phyloP scores from a whole-genome alignment of 1,140 invertebrate genomes.

The Grapholita molesta region DNA sequence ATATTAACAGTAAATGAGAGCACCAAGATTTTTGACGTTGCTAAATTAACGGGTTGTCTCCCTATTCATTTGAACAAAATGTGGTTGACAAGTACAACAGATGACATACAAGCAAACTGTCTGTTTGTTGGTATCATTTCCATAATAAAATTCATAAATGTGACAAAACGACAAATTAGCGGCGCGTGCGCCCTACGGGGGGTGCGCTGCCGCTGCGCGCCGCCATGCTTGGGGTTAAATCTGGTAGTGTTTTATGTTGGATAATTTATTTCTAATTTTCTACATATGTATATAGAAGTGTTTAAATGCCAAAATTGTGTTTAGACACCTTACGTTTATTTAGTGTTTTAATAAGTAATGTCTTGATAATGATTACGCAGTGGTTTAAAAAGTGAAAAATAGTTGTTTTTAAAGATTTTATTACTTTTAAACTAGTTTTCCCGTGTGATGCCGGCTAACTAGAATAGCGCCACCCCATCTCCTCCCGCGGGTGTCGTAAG shows the following conservation, averaged over 20 bases:
- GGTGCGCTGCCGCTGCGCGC: neutral
- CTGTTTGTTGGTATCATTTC: conserved; percentile 42
- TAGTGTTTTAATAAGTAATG: too few relatives aligned
- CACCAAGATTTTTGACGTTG: neutral
- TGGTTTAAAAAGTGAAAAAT: too few relatives aligned
- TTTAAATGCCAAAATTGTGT: neutral
- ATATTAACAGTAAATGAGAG: neutral
- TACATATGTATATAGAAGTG: neutral
- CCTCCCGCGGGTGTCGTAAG: too few relatives aligned
- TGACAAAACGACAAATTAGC: conserved; percentile 49
- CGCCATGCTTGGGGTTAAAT: neutral
- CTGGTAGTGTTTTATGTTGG: neutral
- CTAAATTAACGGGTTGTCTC: neutral
- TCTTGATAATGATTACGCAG: too few relatives aligned
- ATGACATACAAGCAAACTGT: conserved; percentile 61
- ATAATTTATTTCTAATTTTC: neutral
- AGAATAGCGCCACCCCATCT: too few relatives aligned
- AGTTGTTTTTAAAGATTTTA: too few relatives aligned
- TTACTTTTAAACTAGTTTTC: too few relatives aligned
- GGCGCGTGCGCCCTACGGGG: conserved; percentile 61
- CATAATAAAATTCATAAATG: conserved; percentile 48
- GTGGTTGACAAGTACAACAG: conserved; percentile 44
- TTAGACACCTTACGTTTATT: too few relatives aligned
- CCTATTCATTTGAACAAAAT: conserved; percentile 19
- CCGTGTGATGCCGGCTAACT: too few relatives aligned